phyloP scores from a whole-genome alignment of 2,113 vertebrate species.

The cattle (Bos taurus) region ARS-UCD2.0 NC_037357.1:46970001-46970500 shows the following conservation, averaged over 20 bases:
- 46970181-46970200: neutral
- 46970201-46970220: neutral
- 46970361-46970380: neutral
- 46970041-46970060: neutral
- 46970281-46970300: conserved; percentile 13
- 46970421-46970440: conserved; percentile 36
- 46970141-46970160: neutral
- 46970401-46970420: conserved; percentile 20
- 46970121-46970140: neutral
- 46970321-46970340: neutral
- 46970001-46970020: neutral
- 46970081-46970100: neutral
- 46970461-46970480: conserved; percentile 18
- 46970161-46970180: neutral
- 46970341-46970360: conserved; percentile 19
- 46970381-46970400: neutral
- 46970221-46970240: neutral
- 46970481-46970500: conserved; percentile 17
- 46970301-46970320: neutral
- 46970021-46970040: neutral
- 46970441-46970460: conserved; percentile 15
- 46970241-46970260: conserved; percentile 13
- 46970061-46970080: neutral
- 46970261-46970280: neutral
- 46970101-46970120: neutral